Evolutionary conservation across 1,140 invertebrate species (phyloP).

Genomic region (Eumeta japonica): DNA sequence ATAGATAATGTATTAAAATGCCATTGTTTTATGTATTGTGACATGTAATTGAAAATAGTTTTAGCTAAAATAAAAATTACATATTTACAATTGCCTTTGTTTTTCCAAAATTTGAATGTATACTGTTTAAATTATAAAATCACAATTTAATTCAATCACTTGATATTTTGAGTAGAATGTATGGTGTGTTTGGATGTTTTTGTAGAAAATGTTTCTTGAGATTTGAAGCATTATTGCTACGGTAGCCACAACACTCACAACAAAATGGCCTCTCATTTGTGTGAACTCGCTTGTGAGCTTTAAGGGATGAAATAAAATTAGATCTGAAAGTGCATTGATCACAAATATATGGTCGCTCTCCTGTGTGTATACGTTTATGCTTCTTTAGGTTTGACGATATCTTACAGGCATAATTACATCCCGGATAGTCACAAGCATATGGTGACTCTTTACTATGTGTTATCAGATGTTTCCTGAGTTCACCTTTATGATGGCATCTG

Average conservation of each 20-base stretch:
- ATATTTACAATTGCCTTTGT: no score
- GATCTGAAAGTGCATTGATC: conserved; percentile 64
- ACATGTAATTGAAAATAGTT: no score
- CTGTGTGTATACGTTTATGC: conserved; percentile 54
- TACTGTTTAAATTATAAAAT: no score
- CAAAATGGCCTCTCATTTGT: conserved; percentile 40
- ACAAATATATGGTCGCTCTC: conserved; percentile 66
- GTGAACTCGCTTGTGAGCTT: conserved; percentile 47
- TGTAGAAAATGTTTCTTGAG: conserved; percentile 49
- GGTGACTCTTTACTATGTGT: conserved; percentile 8
- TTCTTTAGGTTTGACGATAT: conserved; percentile 40
- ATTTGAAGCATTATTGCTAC: conserved; percentile 52
- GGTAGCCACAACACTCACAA: conserved; percentile 44
- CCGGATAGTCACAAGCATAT: conserved; percentile 23
- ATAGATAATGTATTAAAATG: no score
- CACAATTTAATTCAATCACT: no score
- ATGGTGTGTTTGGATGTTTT: conserved; percentile 26
- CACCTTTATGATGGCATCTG: conserved; percentile 15
- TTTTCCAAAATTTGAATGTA: no score
- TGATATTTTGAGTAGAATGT: no score
- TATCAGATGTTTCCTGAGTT: conserved; percentile 11
- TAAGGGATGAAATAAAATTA: conserved; percentile 43
- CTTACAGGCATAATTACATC: conserved; percentile 31
- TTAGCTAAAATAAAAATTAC: no score
- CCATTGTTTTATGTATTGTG: no score